Conservation (phyloP, 2,113 vertebrate species). For the Chroicocephalus ridibundus region DNA sequence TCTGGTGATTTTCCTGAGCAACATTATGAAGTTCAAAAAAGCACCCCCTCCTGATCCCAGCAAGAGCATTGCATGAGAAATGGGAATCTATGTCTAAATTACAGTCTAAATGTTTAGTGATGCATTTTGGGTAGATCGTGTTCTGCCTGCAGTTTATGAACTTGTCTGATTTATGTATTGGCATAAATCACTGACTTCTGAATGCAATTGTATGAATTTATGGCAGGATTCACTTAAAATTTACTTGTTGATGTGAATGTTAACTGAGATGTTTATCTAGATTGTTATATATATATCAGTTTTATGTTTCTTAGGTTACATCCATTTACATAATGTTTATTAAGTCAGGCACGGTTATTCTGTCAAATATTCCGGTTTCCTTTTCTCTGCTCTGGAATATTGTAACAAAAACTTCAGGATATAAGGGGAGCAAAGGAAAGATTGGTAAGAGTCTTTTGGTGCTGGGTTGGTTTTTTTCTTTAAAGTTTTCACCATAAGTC, state of each 20-base stretch:
- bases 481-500: background rate
- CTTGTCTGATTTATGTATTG: background rate
- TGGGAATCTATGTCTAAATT: background rate
- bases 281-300: background rate
- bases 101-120: background rate
- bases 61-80: background rate
- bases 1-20: background rate
- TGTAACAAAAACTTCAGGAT: background rate
- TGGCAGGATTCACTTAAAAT: background rate
- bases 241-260: background rate
- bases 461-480: background rate
- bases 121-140: background rate
- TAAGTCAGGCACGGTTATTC: background rate
- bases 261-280: background rate
- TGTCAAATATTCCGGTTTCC: background rate
- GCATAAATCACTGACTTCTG: background rate
- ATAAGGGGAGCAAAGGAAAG: background rate
- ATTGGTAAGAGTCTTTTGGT: background rate
- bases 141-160: background rate
- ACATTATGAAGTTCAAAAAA: background rate
- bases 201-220: background rate
- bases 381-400: background rate
- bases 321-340: background rate
- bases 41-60: background rate
- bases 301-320: background rate